phyloP scores from a whole-genome alignment of 2,797 vertebrate species.

The Cyprinella venusta region DNA sequence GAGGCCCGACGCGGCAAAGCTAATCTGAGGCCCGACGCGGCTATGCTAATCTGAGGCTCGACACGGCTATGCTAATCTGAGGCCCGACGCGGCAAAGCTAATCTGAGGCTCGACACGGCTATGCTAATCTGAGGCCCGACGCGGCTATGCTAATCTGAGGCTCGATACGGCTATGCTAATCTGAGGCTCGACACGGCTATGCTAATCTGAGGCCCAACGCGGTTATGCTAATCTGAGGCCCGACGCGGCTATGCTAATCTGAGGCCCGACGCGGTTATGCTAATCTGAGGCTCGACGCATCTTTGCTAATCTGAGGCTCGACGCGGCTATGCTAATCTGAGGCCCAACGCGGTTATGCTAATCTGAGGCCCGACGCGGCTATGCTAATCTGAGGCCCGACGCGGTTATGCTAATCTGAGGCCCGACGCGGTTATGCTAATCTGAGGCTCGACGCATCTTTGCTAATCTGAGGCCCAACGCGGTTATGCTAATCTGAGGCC shows the following conservation, averaged over 20 bases:
- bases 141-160: slow-evolving; percentile 13
- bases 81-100: slow-evolving; percentile 10
- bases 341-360: slow-evolving; percentile 12
- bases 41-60: slow-evolving; percentile 15
- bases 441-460: slow-evolving; percentile 4
- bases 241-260: slow-evolving; percentile 23
- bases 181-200: slow-evolving; percentile 9
- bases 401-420: slow-evolving; percentile 11
- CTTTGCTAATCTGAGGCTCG: slow-evolving; percentile 1
- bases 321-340: slow-evolving; percentile 24
- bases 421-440: too few species aligned
- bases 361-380: slow-evolving; percentile 2
- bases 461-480: slow-evolving; percentile 22
- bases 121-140: slow-evolving; percentile 27
- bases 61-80: slow-evolving; percentile 24
- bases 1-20: slow-evolving; percentile 4
- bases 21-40: slow-evolving; percentile 19
- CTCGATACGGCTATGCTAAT: too few species aligned
- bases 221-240: slow-evolving; percentile 11
- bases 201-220: slow-evolving; percentile 22
- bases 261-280: slow-evolving; percentile 11
- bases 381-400: slow-evolving; percentile 27
- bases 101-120: background rate
- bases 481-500: slow-evolving; percentile 11
- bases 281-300: too few species aligned